phyloP scores from a whole-genome alignment of 2,797 vertebrate genomes.

The Eptatretus atami region DNA sequence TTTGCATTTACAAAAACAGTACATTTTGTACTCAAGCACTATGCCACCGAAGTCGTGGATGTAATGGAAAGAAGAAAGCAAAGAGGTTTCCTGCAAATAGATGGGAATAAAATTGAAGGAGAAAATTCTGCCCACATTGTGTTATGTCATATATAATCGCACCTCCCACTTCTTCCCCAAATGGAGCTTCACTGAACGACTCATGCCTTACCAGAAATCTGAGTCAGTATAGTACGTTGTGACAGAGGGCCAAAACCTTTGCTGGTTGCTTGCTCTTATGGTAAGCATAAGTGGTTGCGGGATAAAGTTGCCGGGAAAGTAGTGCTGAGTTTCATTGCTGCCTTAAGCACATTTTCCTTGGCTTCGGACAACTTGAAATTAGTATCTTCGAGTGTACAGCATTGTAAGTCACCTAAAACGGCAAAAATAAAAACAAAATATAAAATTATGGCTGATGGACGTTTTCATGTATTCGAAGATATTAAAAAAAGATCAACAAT shows the following conservation, averaged over 20 bases:
- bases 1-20: no score
- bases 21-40: no score
- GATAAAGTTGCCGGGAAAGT: conserved; percentile 46
- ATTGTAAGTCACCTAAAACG: conserved; percentile 63
- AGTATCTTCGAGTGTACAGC: conserved; percentile 85
- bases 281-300: conserved; percentile 84
- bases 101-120: no score
- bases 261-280: conserved; percentile 53
- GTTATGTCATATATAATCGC: no score
- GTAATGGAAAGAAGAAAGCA: no score
- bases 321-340: conserved; percentile 57
- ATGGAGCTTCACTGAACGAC: not conserved
- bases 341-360: conserved; percentile 58
- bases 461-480: no score
- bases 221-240: conserved; percentile 63
- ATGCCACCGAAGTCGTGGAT: no score
- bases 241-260: conserved; percentile 56
- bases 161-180: no score
- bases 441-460: not conserved
- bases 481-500: no score
- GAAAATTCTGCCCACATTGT: no score
- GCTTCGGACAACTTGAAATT: conserved; percentile 73
- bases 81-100: no score
- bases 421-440: conserved; percentile 8
- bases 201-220: conserved; percentile 52